These are phyloP conservation scores for Tortrix viridana DNA, from an alignment of 2,888 invertebrate genomes.

Conservation along the genomic window DNA sequence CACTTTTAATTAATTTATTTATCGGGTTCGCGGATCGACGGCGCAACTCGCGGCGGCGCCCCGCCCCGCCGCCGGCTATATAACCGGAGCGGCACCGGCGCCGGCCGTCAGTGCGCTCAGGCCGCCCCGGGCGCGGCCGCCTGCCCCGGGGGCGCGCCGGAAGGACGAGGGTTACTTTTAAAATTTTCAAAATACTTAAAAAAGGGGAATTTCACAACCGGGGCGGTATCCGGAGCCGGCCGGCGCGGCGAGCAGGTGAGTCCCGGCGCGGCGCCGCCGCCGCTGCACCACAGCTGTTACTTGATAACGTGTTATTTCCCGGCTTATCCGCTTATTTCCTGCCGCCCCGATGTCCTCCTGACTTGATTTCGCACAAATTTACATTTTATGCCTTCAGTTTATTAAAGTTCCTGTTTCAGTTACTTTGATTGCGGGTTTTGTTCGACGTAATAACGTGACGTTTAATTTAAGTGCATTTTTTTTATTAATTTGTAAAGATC, in stretches of 20 bases:
- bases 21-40: constrained; percentile 82
- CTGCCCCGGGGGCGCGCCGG: constrained; percentile 64
- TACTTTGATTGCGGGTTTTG: constrained; percentile 14
- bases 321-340: constrained; percentile 46
- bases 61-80: constrained; percentile 70
- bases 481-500: background rate
- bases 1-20: constrained; percentile 86
- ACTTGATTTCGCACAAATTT: constrained; percentile 21
- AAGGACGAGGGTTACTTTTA: constrained; percentile 70
- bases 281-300: constrained; percentile 78
- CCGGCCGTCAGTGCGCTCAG: constrained; percentile 80
- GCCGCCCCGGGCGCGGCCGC: constrained; percentile 68
- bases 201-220: constrained; percentile 55
- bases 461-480: background rate
- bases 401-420: constrained; percentile 22
- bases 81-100: constrained; percentile 64
- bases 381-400: constrained; percentile 14
- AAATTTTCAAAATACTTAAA: constrained; percentile 59
- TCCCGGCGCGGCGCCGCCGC: constrained; percentile 67
- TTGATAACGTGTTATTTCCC: constrained; percentile 63
- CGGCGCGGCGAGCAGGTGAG: constrained; percentile 68
- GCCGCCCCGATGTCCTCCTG: constrained; percentile 36
- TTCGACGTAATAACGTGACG: constrained; percentile 5
- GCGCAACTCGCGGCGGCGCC: constrained; percentile 80
- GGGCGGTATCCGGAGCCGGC: constrained; percentile 63